Base-by-base conservation (phyloP, 1,140 invertebrate species). In the Pseudomyrmex cubaensis region DNA sequence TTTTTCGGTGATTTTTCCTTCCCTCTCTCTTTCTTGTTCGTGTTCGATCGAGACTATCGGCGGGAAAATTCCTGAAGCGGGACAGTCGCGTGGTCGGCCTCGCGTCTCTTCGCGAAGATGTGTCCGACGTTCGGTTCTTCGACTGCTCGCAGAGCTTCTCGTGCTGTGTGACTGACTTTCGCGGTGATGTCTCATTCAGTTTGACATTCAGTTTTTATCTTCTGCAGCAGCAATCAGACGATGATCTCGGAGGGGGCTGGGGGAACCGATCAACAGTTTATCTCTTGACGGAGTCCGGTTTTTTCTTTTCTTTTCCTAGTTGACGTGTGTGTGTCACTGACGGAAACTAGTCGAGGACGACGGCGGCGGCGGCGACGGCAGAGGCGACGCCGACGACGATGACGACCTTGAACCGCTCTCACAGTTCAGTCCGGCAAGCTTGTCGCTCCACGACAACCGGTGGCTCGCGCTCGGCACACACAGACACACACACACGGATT, bases 401-500 rank as follows among this genome's bases (percentile, higher is more conserved):
- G 50, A 59, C 66, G 80, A 84, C 85, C 80, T 87, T 87, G 86
- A 84, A 84, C 80, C 61, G 73, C 22, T 73, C 22, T 78, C 64
- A 9, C 63, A 64, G 59, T 82, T 75, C 69, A 66, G 77, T 61
- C 57, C 17, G 15, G 61, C 52, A 59, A 20, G 52, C 46, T 20
- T 84, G 35, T 83, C 76, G 66, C 52, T 66, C 67, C 56, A 52
- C 80, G 83, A 50, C 50, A 50, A 54, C 63, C 56, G 22, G 63
- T 46, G 61, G 57, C 83, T 83, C 86, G 62, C 62, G 76, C 76
- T 88, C 75, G 61, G 87, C 87, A 82, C 88, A 89, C 88, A 86
- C 84, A 83, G 76, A 80, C 82, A 89, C 80, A 87, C 87, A 77
- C 69, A 89, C 85, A 89, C 87, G 57, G 46, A 83, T 82, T 83